Evolutionary conservation across 2,888 invertebrate species (phyloP).

Genomic region (Cheilosia urbana): DNA sequence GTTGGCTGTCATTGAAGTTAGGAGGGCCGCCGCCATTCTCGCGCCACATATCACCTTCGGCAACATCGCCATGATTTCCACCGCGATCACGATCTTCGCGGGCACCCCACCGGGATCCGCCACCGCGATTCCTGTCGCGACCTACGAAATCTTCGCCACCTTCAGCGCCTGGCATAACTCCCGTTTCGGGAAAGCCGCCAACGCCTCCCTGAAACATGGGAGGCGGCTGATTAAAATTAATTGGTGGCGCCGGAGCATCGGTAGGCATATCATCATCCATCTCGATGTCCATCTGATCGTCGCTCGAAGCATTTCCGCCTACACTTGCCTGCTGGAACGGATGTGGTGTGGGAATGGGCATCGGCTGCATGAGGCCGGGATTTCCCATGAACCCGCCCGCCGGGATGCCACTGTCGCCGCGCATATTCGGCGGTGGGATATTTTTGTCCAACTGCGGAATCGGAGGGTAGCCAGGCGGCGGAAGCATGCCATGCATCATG

Average conservation of each 20-base stretch:
- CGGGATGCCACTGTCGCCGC: conserved; percentile 73
- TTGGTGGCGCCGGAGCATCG: conserved; percentile 72
- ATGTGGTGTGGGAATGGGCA: conserved; percentile 77
- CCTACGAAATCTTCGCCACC: conserved; percentile 68
- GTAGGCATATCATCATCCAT: conserved; percentile 86
- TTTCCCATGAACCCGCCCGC: conserved; percentile 53
- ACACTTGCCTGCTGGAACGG: conserved; percentile 79
- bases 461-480: conserved; percentile 82
- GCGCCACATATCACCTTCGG: conserved; percentile 78
- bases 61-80: conserved; percentile 77
- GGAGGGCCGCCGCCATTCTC: conserved; percentile 76
- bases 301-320: conserved; percentile 83
- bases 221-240: conserved; percentile 84
- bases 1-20: conserved; percentile 76
- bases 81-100: conserved; percentile 84
- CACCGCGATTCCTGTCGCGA: conserved; percentile 79
- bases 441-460: conserved; percentile 80
- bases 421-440: conserved; percentile 74
- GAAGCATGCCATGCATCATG: conserved; percentile 83
- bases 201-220: conserved; percentile 79
- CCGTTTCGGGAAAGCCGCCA: conserved; percentile 54
- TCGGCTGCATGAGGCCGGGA: conserved; percentile 77
- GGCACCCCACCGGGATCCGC: conserved; percentile 81
- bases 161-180: conserved; percentile 74
- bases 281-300: conserved; percentile 93